A percentile compares a stretch with the other conserved stretches of the same genome.
These are phyloP conservation scores for Synanthedon myopaeformis DNA, from an alignment of 2,888 invertebrate species.

Conservation along the genomic window DNA sequence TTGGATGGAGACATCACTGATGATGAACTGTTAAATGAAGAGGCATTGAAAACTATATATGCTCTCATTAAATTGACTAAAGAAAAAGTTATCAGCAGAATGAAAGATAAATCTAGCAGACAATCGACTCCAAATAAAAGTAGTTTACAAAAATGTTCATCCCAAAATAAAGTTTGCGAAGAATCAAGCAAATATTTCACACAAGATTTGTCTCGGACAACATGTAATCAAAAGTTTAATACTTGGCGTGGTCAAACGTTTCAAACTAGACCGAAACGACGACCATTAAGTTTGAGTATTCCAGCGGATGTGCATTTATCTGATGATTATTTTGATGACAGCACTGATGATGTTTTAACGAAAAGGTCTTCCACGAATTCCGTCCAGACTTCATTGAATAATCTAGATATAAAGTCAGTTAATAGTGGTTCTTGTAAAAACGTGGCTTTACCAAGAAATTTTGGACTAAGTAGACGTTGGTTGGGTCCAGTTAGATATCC, in stretches of 20 bases:
- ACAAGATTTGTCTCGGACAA: constrained; percentile 49
- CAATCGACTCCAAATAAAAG: constrained; percentile 32
- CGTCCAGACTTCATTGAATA: constrained; percentile 50
- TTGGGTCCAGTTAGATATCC: constrained; percentile 74
- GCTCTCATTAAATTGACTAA: constrained; percentile 61
- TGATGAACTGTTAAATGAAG: constrained; percentile 62
- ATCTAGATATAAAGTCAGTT: constrained; percentile 36
- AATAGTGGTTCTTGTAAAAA: constrained; percentile 43
- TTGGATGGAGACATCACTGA: constrained; percentile 54
- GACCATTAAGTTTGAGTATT: constrained; percentile 59
- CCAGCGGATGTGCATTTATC: constrained; percentile 48
- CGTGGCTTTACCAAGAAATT: constrained; percentile 70
- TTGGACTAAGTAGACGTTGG: constrained; percentile 72
- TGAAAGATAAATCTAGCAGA: constrained; percentile 43
- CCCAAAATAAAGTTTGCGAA: constrained; percentile 51
- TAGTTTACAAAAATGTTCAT: constrained; percentile 47
- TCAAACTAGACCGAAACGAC: constrained; percentile 34
- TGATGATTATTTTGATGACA: constrained; percentile 40
- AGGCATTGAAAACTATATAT: constrained; percentile 66
- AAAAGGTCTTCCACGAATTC: constrained; percentile 50
- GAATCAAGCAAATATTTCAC: constrained; percentile 45
- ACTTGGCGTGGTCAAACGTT: constrained; percentile 51
- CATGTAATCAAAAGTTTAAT: constrained; percentile 47
- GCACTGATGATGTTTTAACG: constrained; percentile 29
- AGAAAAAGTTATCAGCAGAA: constrained; percentile 59